These are phyloP conservation scores for Helarctos malayanus DNA, from an alignment of 2,797 vertebrate species.

Conservation along the genomic window DNA sequence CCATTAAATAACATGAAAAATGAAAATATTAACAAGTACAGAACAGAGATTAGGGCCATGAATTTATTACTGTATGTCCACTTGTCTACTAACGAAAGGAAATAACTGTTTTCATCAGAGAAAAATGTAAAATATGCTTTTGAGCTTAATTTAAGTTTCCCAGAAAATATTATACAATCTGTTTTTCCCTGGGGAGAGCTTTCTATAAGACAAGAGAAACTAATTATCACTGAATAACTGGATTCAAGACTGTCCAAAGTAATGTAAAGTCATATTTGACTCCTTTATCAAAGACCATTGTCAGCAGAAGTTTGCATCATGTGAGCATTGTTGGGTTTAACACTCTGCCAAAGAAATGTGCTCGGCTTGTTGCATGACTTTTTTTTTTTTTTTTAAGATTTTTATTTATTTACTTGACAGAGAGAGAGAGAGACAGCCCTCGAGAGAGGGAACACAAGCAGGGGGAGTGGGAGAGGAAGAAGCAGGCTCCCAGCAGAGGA, in stretches of 20 bases:
- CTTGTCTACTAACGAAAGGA: background rate
- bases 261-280: background rate
- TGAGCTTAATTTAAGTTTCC: background rate
- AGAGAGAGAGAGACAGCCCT: no score
- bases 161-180: background rate
- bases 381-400: background rate
- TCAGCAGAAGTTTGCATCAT: background rate
- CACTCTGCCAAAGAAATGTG: background rate
- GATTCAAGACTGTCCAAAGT: background rate
- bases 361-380: background rate
- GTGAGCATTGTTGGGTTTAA: background rate
- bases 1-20: background rate
- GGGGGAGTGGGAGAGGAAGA: no score
- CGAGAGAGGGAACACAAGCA: no score
- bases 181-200: background rate
- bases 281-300: background rate
- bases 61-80: background rate
- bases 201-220: constrained; percentile 11
- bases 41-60: background rate
- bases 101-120: background rate
- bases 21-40: background rate
- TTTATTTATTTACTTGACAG: no score
- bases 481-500: no score
- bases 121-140: background rate
- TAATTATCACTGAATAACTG: constrained; percentile 55